Evolutionary conservation across 1,140 invertebrate genomes (phyloP).

Genomic region (Cotesia vestalis): DNA sequence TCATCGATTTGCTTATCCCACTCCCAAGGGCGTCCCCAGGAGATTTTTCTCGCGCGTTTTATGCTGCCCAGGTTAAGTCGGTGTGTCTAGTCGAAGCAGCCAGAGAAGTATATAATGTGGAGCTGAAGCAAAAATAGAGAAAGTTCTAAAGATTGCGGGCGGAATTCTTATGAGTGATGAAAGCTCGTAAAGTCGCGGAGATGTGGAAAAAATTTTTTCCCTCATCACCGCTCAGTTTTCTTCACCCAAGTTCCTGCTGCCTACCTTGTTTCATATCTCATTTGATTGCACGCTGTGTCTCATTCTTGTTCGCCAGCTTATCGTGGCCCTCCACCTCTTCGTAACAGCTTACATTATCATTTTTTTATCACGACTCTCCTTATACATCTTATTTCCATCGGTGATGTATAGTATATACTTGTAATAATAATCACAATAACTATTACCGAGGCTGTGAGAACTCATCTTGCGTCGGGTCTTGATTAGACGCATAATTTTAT

Average conservation of each 20-base stretch:
- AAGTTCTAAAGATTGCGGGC: conserved; percentile 18
- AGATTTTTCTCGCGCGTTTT: conserved; percentile 6
- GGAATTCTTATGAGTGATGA: conserved; percentile 54
- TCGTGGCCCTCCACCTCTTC: no score
- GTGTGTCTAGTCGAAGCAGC: not conserved
- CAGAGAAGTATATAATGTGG: no score
- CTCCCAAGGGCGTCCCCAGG: not conserved
- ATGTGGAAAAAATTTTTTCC: not conserved
- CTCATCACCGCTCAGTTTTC: conserved; percentile 35
- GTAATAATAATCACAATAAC: no score
- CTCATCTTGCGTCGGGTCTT: conserved; percentile 45
- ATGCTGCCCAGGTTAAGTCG: not conserved
- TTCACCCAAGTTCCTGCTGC: conserved; percentile 51
- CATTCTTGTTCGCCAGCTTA: no score
- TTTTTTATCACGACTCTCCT: no score
- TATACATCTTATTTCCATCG: no score
- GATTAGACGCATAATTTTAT: conserved; percentile 15
- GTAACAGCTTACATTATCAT: no score
- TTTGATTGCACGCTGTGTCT: no score
- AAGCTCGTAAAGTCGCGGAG: conserved; percentile 41
- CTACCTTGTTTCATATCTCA: not conserved
- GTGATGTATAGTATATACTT: no score
- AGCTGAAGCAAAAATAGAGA: not conserved
- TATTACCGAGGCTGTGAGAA: no score
- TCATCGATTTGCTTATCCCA: conserved; percentile 10